phyloP scores from a whole-genome alignment of 2,888 invertebrate genomes.

The Netelia inedita region DNA sequence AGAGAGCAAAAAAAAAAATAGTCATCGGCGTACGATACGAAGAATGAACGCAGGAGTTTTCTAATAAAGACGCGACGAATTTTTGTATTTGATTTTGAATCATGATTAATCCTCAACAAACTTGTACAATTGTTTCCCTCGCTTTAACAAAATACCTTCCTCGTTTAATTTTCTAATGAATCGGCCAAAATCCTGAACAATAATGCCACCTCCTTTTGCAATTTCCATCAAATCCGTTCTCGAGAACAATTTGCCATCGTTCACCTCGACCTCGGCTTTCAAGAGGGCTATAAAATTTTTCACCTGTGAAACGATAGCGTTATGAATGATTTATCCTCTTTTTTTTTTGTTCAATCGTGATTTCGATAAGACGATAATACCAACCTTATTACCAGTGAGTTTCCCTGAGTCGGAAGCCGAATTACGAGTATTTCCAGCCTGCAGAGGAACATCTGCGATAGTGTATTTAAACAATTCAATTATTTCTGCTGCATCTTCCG shows the following conservation, averaged over 20 bases:
- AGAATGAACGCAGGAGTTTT: background rate
- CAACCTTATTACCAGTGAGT: slow-evolving; percentile 85
- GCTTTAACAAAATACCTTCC: slow-evolving; percentile 94
- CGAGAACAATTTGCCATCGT: slow-evolving; percentile 91
- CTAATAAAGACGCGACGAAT: no score
- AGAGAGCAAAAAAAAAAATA: slow-evolving; percentile 2
- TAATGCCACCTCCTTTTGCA: slow-evolving; percentile 89
- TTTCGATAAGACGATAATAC: slow-evolving; percentile 56
- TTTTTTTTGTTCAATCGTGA: slow-evolving; percentile 17
- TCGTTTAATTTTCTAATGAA: slow-evolving; percentile 93
- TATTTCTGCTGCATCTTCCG: slow-evolving; percentile 93
- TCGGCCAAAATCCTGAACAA: slow-evolving; percentile 88
- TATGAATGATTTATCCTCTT: slow-evolving; percentile 66
- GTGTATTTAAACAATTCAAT: slow-evolving; percentile 93
- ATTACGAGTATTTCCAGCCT: slow-evolving; percentile 81
- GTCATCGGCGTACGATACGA: background rate
- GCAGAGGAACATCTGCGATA: slow-evolving; percentile 72
- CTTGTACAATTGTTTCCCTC: slow-evolving; percentile 91
- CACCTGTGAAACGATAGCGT: slow-evolving; percentile 83
- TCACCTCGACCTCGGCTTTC: slow-evolving; percentile 88
- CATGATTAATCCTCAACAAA: slow-evolving; percentile 85
- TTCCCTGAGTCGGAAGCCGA: slow-evolving; percentile 86
- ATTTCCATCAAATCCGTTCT: slow-evolving; percentile 92
- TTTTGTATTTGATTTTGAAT: slow-evolving; percentile 7
- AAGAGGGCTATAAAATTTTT: slow-evolving; percentile 91